Conservation (phyloP, 2,113 vertebrate genomes). For the Ardeotis arabs region DNA sequence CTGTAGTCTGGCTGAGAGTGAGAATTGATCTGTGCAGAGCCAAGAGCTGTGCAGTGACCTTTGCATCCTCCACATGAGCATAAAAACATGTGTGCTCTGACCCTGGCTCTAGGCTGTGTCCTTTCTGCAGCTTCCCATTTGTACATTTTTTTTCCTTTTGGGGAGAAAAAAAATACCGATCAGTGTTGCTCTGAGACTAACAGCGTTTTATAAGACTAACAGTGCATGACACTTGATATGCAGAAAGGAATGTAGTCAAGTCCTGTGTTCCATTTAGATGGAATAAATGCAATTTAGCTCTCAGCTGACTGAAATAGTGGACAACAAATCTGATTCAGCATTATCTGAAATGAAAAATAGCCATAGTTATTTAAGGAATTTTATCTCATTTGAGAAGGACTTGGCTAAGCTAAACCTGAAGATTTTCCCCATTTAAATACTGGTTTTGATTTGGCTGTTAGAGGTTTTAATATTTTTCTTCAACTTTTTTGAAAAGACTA, state of each 20-base stretch:
- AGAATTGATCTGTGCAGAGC: neutral
- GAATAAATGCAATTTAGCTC: neutral
- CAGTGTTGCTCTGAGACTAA: neutral
- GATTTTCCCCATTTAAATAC: neutral
- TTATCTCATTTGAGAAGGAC: neutral
- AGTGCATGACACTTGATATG: neutral
- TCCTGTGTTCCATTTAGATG: neutral
- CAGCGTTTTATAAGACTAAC: neutral
- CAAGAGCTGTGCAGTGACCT: neutral
- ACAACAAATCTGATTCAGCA: neutral
- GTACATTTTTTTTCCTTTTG: neutral
- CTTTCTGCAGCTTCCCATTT: neutral
- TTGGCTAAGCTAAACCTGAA: neutral
- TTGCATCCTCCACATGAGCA: accelerated
- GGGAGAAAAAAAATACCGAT: accelerated
- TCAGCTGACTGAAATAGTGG: neutral
- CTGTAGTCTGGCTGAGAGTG: neutral
- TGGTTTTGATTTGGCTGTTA: neutral
- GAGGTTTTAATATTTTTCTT: neutral
- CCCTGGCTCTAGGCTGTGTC: neutral
- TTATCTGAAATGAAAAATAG: neutral
- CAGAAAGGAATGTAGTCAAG: neutral
- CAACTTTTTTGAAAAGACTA: neutral
- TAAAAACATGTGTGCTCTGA: neutral
- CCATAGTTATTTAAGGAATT: neutral